These are phyloP conservation scores for Ondatra zibethicus DNA, from an alignment of 2,113 vertebrate species.

Conservation along the genomic window DNA sequence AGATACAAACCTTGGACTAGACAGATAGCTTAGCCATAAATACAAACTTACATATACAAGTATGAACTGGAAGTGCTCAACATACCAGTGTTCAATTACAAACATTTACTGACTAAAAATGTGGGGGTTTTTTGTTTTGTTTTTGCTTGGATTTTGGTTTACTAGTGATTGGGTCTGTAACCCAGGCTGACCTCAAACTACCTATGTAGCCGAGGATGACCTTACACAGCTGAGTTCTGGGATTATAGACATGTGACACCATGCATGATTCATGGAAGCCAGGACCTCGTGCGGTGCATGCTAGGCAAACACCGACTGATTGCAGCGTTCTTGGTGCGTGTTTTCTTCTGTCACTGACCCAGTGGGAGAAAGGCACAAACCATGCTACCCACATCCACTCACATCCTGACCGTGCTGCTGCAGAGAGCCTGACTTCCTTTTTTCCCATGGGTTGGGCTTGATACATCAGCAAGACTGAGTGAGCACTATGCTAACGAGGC, in stretches of 20 bases:
- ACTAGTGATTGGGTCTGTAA: not conserved
- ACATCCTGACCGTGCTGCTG: constrained; percentile 43
- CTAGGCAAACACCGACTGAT: not conserved
- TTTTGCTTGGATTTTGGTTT: not conserved
- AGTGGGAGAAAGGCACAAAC: not conserved
- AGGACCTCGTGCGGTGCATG: not conserved
- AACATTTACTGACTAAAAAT: not conserved
- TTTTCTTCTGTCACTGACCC: not conserved
- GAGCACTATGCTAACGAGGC: constrained; percentile 19
- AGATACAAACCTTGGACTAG: not conserved
- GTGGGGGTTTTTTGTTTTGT: too few relatives aligned
- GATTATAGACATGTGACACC: not conserved
- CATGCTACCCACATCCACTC: not conserved
- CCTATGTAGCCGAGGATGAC: not conserved
- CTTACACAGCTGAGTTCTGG: not conserved
- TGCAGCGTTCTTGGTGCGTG: not conserved
- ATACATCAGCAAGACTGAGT: constrained; percentile 70
- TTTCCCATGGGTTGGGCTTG: constrained; percentile 60
- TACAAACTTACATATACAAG: not conserved
- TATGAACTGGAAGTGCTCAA: not conserved
- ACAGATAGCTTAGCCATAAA: too few relatives aligned
- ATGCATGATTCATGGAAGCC: not conserved
- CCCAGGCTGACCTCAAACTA: not conserved
- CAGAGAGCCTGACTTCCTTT: constrained; percentile 69
- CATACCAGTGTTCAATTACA: not conserved